Evolutionary conservation across 2,113 vertebrate genomes (phyloP).

Genomic region (Eira barbara): DNA sequence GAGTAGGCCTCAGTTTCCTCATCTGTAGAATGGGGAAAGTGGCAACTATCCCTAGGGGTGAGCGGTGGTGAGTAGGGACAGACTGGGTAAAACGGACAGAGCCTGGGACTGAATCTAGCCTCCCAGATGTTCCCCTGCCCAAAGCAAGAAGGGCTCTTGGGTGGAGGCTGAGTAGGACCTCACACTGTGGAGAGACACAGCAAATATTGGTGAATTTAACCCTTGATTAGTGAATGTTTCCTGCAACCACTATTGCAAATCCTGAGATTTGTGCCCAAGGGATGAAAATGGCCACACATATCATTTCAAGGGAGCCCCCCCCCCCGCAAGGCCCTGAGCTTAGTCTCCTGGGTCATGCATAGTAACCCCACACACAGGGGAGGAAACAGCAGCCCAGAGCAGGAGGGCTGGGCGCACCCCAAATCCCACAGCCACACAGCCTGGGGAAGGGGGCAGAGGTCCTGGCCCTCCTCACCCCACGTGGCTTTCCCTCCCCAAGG

Average conservation of each 20-base stretch:
- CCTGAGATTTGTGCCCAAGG: not conserved
- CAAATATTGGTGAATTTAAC: not conserved
- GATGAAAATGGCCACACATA: not conserved
- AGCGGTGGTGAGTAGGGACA: not conserved
- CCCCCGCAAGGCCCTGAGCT: not conserved
- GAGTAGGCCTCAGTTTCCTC: not conserved
- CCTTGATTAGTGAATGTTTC: not conserved
- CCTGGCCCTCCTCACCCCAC: not conserved
- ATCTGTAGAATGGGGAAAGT: not conserved
- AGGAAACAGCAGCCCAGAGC: not conserved
- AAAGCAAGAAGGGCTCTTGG: not conserved
- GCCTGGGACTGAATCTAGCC: not conserved
- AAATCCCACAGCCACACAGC: not conserved
- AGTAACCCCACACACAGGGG: not conserved
- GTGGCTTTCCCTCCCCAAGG: not conserved
- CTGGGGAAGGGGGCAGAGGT: not conserved
- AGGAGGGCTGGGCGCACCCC: not conserved
- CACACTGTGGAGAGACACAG: not conserved
- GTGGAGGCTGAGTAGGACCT: not conserved
- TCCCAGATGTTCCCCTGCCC: fast-evolving
- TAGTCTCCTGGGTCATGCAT: not conserved
- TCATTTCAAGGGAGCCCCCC: not conserved
- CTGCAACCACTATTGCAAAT: not conserved
- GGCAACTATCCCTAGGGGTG: too few species aligned
- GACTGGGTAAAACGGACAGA: not conserved